Conservation (phyloP, 2,888 invertebrate genomes). For the Rhogogaster chlorosoma region DNA sequence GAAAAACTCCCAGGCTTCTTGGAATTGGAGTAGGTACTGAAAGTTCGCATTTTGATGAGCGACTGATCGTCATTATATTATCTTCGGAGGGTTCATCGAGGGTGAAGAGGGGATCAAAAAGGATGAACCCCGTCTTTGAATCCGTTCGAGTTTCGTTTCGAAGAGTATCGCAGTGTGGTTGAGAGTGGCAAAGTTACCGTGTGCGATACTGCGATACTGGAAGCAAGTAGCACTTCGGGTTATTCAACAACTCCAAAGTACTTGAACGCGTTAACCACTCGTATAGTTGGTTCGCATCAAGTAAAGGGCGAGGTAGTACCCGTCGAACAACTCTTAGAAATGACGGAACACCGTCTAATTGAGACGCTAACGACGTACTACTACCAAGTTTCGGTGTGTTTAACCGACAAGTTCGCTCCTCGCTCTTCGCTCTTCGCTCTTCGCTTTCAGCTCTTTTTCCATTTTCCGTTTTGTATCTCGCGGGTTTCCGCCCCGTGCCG, state of each 20-base stretch:
- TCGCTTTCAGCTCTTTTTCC: not conserved
- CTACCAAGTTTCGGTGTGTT: conserved; percentile 44
- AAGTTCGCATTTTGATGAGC: not conserved
- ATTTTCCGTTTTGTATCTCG: not conserved
- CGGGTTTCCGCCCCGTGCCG: not conserved
- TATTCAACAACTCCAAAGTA: conserved; percentile 44
- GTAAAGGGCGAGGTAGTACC: conserved; percentile 7
- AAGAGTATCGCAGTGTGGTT: not conserved
- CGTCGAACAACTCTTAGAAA: conserved; percentile 49
- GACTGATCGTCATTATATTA: not conserved
- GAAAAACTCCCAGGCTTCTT: not conserved
- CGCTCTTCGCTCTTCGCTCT: not conserved
- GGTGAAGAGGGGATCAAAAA: not conserved
- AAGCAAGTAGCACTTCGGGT: conserved; percentile 29
- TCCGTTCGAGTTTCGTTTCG: not conserved
- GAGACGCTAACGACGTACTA: conserved; percentile 42
- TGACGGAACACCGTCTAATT: conserved; percentile 48
- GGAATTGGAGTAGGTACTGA: not conserved
- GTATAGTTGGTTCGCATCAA: conserved; percentile 40
- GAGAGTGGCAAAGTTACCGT: not conserved
- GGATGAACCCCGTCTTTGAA: not conserved
- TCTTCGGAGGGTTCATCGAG: not conserved
- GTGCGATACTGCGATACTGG: conserved; percentile 22
- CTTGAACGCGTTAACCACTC: conserved; percentile 39
- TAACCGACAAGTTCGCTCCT: conserved; percentile 39